Percentiles rank a stretch among this genome's conserved stretches.
Conservation (phyloP, 2,888 invertebrate genomes). For the Orgyia antiqua region DNA sequence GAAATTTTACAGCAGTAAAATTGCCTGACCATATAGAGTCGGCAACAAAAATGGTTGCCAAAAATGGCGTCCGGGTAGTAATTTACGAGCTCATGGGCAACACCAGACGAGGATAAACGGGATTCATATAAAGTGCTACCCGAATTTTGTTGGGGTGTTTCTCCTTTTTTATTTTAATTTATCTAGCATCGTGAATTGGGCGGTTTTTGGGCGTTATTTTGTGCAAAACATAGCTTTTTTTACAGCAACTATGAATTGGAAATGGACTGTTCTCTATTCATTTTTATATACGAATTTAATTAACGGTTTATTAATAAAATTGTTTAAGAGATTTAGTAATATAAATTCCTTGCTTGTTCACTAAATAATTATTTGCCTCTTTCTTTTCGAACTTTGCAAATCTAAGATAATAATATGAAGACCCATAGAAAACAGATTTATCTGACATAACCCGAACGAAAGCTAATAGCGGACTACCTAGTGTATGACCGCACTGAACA, state of each 20-base stretch:
- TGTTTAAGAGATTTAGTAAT: not conserved
- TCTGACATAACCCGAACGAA: too few species aligned
- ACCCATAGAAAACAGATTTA: too few species aligned
- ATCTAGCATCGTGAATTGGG: conserved; percentile 41
- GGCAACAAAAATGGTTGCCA: conserved; percentile 37
- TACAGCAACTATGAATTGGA: conserved; percentile 20
- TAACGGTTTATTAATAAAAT: too few species aligned
- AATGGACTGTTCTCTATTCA: conserved; percentile 5
- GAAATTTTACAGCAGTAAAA: too few species aligned
- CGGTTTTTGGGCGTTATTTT: conserved; percentile 26
- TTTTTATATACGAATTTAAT: not conserved
- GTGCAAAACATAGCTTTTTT: conserved; percentile 21
- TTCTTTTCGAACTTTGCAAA: too few species aligned
- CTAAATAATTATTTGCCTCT: too few species aligned
- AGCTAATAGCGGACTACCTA: too few species aligned
- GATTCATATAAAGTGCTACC: conserved; percentile 44
- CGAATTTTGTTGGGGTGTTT: conserved; percentile 32
- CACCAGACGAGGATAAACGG: conserved; percentile 39
- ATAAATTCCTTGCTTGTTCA: not conserved
- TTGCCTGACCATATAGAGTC: conserved; percentile 28
- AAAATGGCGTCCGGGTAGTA: conserved; percentile 36
- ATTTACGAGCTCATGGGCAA: conserved; percentile 39
- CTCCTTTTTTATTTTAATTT: conserved; percentile 46
- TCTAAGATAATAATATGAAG: too few species aligned
- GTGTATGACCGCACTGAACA: too few species aligned